Base-by-base conservation (phyloP, 2,888 invertebrate genomes). In the Dynastes maya region DNA sequence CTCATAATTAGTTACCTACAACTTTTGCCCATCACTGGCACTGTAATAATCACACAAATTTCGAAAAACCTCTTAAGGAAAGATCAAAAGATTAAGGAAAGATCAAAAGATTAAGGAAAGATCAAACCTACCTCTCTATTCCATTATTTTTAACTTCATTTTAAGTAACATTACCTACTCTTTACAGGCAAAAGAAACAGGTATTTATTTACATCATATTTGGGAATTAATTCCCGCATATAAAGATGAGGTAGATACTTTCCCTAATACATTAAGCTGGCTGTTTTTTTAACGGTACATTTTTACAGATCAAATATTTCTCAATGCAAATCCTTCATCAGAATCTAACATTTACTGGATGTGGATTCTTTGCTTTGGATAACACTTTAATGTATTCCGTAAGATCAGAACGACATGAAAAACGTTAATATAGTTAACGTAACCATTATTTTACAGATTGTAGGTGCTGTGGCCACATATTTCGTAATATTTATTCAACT, bases 321-420 rank as follows among this genome's bases (percentile, higher is more conserved):
- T 85, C 84, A 1, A 67, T 84, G 29, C 84, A 84, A 82, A 78
- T 85, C 29, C 77, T 83, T 13, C 84, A 85, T 63, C 83, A 83
- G 77, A 77, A 83, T 61, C 75, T 83, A 9, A 79, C 80, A 9
- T 85, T 83, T 77, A 82, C 83, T 1, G 84, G 83, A 6, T 82
- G 83, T 74, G 83, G 84, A 16, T 84, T 85, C 68, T 83, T 85
- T 75, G 55, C 65, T 9, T 70, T 85, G 64, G 83, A 85, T 78
- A 83, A 83, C 65, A 80, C 82, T 8, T 77, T 85, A 11, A 79
- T 85, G 55, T 81, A 83, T 71, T 81, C 83, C 49, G 84, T 85
- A 84, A 82, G 81, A 40, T 27, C 32, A 68, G 9, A 45, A 16
- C 13, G 13, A 53, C 11, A 32, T 32, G 11, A 29, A 40, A 11